These are phyloP conservation scores for Noctua pronuba DNA, from an alignment of 2,888 invertebrate genomes.

Conservation along the genomic window DNA sequence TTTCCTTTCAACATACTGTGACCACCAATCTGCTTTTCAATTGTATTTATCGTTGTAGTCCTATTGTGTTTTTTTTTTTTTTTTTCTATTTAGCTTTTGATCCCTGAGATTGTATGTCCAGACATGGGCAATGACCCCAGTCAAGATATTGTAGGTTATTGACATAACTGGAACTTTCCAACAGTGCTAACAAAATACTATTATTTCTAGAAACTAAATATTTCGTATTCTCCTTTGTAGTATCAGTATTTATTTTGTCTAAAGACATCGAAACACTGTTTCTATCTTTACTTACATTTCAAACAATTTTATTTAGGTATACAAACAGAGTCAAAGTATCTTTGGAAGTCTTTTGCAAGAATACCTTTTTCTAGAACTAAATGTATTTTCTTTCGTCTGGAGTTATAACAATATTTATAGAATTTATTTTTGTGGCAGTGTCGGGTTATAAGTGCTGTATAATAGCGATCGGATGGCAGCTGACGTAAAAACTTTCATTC, in stretches of 20 bases:
- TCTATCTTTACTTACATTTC: slow-evolving; percentile 9
- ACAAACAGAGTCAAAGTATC: slow-evolving; percentile 24
- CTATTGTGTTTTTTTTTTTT: background rate
- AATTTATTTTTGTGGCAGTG: slow-evolving; percentile 15
- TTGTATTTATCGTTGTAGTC: background rate
- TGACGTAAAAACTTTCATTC: slow-evolving; percentile 20
- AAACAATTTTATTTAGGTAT: slow-evolving; percentile 22
- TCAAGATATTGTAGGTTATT: background rate
- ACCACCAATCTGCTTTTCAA: background rate
- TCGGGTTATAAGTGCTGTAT: slow-evolving; percentile 28
- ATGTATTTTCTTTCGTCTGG: slow-evolving; percentile 18
- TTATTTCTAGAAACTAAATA: slow-evolving; percentile 11
- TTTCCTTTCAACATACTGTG: background rate
- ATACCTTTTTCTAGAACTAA: slow-evolving; percentile 8
- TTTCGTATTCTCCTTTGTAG: background rate
- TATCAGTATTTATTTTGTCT: slow-evolving; percentile 8
- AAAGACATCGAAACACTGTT: slow-evolving; percentile 1
- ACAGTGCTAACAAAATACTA: background rate
- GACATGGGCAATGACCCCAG: no score
- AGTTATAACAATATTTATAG: slow-evolving; percentile 10
- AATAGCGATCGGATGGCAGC: slow-evolving; percentile 26
- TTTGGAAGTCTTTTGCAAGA: slow-evolving; percentile 10
- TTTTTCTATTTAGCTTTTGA: background rate
- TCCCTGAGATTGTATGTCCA: background rate
- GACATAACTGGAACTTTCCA: background rate